phyloP scores from a whole-genome alignment of 2,888 invertebrate species.

The Tinea pellionella region DNA sequence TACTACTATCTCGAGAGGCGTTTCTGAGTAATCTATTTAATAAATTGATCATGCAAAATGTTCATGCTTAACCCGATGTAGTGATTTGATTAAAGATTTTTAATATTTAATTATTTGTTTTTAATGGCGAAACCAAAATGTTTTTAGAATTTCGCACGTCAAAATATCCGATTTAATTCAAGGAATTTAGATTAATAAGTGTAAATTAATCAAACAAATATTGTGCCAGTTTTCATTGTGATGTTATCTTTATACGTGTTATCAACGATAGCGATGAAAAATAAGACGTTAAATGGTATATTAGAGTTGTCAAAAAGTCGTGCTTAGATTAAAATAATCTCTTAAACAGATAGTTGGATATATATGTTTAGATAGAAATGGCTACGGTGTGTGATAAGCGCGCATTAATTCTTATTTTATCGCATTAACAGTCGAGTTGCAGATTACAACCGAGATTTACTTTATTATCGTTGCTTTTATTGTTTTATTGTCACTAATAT shows the following conservation, averaged over 20 bases:
- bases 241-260: constrained; percentile 6
- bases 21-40: constrained; percentile 1
- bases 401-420: constrained; percentile 31
- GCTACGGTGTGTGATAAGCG: constrained; percentile 7
- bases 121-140: neutral
- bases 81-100: neutral
- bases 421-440: constrained; percentile 19
- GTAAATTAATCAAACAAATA: neutral
- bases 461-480: constrained; percentile 40
- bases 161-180: neutral
- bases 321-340: constrained; percentile 13
- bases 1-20: constrained; percentile 8
- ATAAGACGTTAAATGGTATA: constrained; percentile 7
- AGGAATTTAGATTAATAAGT: neutral
- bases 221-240: neutral
- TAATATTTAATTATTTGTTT: neutral
- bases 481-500: constrained; percentile 4
- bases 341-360: constrained; percentile 9
- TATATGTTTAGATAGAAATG: constrained; percentile 3
- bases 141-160: neutral
- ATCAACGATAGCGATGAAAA: constrained; percentile 9
- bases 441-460: constrained; percentile 51
- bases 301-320: constrained; percentile 10
- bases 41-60: constrained; percentile 10
- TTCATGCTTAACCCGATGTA: neutral